phyloP scores from a whole-genome alignment of 2,888 invertebrate species.

The Ecliptopera silaceata region DNA sequence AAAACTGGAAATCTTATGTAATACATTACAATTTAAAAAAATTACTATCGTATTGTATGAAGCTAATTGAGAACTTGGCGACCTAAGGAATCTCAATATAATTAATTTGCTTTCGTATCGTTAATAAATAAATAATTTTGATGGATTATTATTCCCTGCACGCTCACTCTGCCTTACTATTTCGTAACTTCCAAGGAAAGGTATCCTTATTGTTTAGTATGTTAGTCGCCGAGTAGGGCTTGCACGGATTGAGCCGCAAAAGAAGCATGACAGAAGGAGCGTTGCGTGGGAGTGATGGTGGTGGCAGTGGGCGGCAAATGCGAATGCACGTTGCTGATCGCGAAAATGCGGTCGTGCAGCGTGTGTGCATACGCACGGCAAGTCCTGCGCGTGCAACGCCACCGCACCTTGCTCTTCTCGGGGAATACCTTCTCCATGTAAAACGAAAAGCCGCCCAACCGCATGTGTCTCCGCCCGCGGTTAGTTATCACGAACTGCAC shows the following conservation, averaged over 20 bases:
- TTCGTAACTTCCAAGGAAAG: too few species aligned
- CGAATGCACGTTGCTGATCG: conserved; percentile 76
- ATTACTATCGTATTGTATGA: too few species aligned
- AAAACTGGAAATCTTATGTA: too few species aligned
- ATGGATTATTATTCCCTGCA: too few species aligned
- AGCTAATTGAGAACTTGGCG: too few species aligned
- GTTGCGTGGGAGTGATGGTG: conserved; percentile 36
- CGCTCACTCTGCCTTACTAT: too few species aligned
- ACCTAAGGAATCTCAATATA: too few species aligned
- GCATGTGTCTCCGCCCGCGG: conserved; percentile 78
- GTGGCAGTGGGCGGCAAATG: conserved; percentile 64
- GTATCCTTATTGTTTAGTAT: not conserved
- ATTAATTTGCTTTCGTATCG: too few species aligned
- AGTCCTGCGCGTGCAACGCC: conserved; percentile 79
- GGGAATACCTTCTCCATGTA: conserved; percentile 81
- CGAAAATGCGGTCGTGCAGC: conserved; percentile 76
- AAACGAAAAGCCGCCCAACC: conserved; percentile 77
- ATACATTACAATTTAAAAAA: too few species aligned
- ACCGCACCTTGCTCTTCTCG: conserved; percentile 79
- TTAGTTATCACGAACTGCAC: conserved; percentile 82
- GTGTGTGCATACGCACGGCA: conserved; percentile 80
- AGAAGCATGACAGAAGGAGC: conserved; percentile 34
- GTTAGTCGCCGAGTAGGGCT: conserved; percentile 57
- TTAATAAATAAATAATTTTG: too few species aligned
- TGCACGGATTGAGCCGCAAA: conserved; percentile 51